Evolutionary conservation across 2,888 invertebrate genomes (phyloP).

Genomic region (Drosophila kambysellisi): DNA sequence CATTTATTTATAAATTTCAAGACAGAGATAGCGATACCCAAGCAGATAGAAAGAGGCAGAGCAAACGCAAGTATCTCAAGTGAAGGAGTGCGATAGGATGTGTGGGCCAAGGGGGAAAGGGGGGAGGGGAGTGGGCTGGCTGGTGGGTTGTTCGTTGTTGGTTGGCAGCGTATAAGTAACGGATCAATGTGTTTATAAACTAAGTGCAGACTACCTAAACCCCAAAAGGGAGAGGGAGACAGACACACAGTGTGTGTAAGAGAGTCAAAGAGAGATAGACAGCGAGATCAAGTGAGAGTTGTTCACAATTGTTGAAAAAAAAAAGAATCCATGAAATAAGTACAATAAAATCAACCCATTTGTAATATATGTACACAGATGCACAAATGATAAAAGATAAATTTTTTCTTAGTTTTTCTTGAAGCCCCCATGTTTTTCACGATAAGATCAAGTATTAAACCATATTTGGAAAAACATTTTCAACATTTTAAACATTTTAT

Average conservation of each 20-base stretch:
- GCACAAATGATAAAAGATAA: neutral
- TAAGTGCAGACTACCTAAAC: slow-evolving; percentile 39
- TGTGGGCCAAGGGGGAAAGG: neutral
- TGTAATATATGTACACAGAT: slow-evolving; percentile 4
- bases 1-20: slow-evolving; percentile 69
- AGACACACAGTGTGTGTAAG: neutral
- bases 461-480: neutral
- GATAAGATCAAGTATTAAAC: neutral
- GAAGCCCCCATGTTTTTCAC: neutral
- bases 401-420: neutral
- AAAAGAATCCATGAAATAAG: slow-evolving; percentile 17
- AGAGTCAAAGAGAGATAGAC: neutral
- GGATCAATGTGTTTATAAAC: slow-evolving; percentile 54
- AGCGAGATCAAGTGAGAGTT: slow-evolving; percentile 26
- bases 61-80: slow-evolving; percentile 21
- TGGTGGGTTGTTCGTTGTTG: neutral
- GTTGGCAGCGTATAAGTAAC: slow-evolving; percentile 40
- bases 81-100: neutral
- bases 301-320: slow-evolving; percentile 19
- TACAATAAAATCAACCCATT: neutral
- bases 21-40: slow-evolving; percentile 36
- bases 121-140: neutral
- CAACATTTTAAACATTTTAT: neutral
- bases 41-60: slow-evolving; percentile 19
- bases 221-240: slow-evolving; percentile 15